These are phyloP conservation scores for Odontomachus brunneus DNA, from an alignment of 1,140 invertebrate species.

Conservation along the genomic window DNA sequence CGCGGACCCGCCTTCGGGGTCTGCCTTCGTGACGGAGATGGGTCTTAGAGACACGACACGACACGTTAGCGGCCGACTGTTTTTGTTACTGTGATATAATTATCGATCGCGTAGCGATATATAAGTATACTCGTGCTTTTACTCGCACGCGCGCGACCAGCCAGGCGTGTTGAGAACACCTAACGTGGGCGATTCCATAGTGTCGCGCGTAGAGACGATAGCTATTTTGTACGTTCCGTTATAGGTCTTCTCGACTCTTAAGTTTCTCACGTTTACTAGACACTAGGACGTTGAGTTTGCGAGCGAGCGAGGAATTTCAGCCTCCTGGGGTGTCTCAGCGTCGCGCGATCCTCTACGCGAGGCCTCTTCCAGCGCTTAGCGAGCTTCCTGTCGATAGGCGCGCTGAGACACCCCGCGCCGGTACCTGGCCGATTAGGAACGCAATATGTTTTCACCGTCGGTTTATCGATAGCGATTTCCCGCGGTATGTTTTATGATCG, in stretches of 20 bases:
- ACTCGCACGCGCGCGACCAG: not conserved
- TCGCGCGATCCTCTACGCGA: not conserved
- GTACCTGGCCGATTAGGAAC: constrained; percentile 29
- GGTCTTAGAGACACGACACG: constrained; percentile 26
- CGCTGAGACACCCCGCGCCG: constrained; percentile 22
- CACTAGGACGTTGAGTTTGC: constrained; percentile 30
- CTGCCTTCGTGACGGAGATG: constrained; percentile 10
- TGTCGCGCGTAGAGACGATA: constrained; percentile 18
- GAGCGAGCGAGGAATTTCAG: constrained; percentile 15
- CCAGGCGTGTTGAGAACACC: not conserved
- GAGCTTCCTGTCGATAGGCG: not conserved
- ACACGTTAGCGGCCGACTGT: constrained; percentile 72
- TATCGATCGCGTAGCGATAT: constrained; percentile 58
- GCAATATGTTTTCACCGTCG: constrained; percentile 51
- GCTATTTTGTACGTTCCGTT: constrained; percentile 34
- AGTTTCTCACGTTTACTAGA: constrained; percentile 7
- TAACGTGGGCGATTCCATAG: not conserved
- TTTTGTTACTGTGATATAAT: constrained; percentile 74
- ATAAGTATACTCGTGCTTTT: constrained; percentile 58
- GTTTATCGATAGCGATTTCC: constrained; percentile 62
- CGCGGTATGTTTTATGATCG: constrained; percentile 67
- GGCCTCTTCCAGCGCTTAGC: not conserved
- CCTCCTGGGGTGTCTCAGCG: constrained; percentile 24
- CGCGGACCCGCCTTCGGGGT: too few relatives aligned
- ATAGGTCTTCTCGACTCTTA: constrained; percentile 21